A percentile compares a stretch with the other conserved stretches of the same genome.
phyloP scores from a whole-genome alignment of 2,888 invertebrate species.

The Agonopterix heracliana region DNA sequence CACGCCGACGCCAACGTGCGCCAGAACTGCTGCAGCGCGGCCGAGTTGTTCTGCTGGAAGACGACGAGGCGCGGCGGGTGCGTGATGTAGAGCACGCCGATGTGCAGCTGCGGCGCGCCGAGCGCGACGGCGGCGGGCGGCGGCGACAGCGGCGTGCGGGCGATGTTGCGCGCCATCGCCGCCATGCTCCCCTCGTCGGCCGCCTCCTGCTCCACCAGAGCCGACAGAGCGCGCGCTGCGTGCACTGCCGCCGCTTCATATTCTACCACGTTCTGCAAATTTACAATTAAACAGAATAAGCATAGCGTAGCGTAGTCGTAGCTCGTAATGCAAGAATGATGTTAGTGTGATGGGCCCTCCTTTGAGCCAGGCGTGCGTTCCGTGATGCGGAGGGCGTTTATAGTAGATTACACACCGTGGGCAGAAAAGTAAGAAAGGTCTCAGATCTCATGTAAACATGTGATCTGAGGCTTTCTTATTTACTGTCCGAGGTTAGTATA shows the following conservation, averaged over 20 bases:
- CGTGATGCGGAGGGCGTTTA: too few relatives aligned
- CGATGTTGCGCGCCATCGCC: conserved; percentile 60
- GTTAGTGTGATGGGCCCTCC: too few relatives aligned
- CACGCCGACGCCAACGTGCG: conserved; percentile 66
- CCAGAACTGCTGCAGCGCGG: conserved; percentile 73
- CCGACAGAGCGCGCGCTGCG: conserved; percentile 64
- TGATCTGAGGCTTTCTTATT: too few relatives aligned
- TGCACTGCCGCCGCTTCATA: conserved; percentile 62
- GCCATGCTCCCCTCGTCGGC: conserved; percentile 59
- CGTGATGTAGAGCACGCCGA: conserved; percentile 64
- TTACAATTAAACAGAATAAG: conserved; percentile 10
- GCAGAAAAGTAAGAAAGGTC: too few relatives aligned
- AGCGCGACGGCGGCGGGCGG: conserved; percentile 66
- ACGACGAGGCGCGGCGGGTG: conserved; percentile 54
- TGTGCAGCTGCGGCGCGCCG: conserved; percentile 68
- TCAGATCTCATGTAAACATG: too few relatives aligned
- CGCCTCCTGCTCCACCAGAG: conserved; percentile 59
- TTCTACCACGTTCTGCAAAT: conserved; percentile 51
- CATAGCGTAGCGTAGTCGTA: too few relatives aligned
- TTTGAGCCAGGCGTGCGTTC: too few relatives aligned
- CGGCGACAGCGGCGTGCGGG: conserved; percentile 52
- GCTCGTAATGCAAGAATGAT: too few relatives aligned
- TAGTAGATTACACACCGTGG: too few relatives aligned
- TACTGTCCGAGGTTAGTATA: too few relatives aligned
- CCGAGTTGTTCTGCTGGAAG: conserved; percentile 69